Evolutionary conservation across 2,113 vertebrate genomes (phyloP), one percentile per base, ranked within the genome.

Genomic region (Myrmecobius fasciatus): DNA sequence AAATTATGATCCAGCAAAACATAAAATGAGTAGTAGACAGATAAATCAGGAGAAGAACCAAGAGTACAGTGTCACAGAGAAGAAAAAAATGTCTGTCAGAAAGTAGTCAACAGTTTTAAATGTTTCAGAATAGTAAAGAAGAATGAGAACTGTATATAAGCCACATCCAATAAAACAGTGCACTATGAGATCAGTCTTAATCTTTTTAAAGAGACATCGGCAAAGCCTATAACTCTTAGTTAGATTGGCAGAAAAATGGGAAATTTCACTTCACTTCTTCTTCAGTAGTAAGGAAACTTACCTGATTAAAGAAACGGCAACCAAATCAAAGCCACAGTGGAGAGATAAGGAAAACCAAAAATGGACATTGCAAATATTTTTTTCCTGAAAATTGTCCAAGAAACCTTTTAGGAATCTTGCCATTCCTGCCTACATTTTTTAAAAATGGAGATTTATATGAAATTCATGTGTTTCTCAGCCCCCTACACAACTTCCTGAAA

Each of bases 301-400:
- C 52, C 51, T 10, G 8, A 92, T 93, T 14, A 24, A 91, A 89
- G 89, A 31, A 94, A 51, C 1, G n/a, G 20, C 11, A 90, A 90
- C 24, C 91, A 96, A 92, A 94, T 88, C 49, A 49, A 8, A 25
- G 26, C 25, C 49, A 25, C 14, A 26, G 51, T 43, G 10, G 43
- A 53, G 67, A 28, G 93, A 60, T 93, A 52, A 93, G 88, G 28
- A 88, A 47, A 48, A 1, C 7, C 46, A 60, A 43, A 90, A 28
- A 25, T 28, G 20, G 52, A 2, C 28, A 49, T 9, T 51, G 51
- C 22, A 96, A 8, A 75, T 26, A 9, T 31, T 67, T 67, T 36
- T 7, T 95, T 94, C n/a, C 52, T 88, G 52, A 93, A 94, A 93
- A 89, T 43, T 91, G 52, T 89, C n/a, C 67, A 83, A 83, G 36